Evolutionary conservation across 2,113 vertebrate species (phyloP), one percentile per base, ranked within the genome.

Genomic region (Sinocyclocheilus anshuiensis): DNA sequence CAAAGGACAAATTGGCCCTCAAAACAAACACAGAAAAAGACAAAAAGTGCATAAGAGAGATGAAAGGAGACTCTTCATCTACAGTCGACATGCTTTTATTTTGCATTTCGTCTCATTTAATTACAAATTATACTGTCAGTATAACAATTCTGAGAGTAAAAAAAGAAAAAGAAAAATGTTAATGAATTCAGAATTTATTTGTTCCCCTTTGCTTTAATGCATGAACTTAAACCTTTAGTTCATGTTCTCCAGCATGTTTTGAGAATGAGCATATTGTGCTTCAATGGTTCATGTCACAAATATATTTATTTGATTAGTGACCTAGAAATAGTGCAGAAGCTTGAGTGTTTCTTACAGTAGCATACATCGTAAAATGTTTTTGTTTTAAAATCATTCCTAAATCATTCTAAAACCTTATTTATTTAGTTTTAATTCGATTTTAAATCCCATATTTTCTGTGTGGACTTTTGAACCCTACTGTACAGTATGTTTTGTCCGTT

Each of bases 1-100:
- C n/a, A 83, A 80, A 86, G 85, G 81, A 86, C 81, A 86, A 50
- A 81, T 80, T 80, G 33, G 26, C 67, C 83, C 81, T 72, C 72
- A 5, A 78, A 79, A 87, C n/a, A 79, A 39, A 84, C 5, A 83
- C 11, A 69, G 83, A 74, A 57, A 83, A 59, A 74, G 4, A 18
- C 24, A 48, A 74, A 81, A 76, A 67, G 12, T n/a, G 71, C 36
- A 74, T 61, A n/a, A 42, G 20, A 42, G 36, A 42, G 36, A 74
- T 74, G 18, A 74, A 42, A 42, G 20, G 11, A 36, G 69, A 42
- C 36, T n/a, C 33, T n/a, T 20, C 8, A 10, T n/a, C 18, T 39
- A 65, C 16, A 67, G 4, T 33, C 4, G 4, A 33, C 48, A 33
- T 6, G 22, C 22, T 24, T 75, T 45, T 45, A 24, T 76, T 50